Conservation (phyloP, 2,797 vertebrate species). For the Oreonectes daqikongensis region DNA sequence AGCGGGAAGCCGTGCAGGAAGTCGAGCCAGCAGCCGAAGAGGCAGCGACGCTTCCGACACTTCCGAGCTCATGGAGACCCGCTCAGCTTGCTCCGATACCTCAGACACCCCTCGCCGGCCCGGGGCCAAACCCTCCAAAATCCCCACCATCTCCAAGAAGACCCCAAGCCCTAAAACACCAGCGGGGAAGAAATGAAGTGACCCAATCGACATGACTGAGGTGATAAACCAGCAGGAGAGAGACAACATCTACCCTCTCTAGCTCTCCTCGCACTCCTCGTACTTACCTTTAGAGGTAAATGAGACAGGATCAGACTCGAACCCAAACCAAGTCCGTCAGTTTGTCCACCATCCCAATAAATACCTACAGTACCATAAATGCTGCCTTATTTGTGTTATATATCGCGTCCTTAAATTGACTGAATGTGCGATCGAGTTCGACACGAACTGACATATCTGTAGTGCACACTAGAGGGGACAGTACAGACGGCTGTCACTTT, state of each 20-base stretch:
- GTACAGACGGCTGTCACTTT: neutral
- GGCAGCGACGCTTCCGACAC: slow-evolving; percentile 94
- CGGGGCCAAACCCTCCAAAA: slow-evolving; percentile 89
- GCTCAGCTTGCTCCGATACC: slow-evolving; percentile 92
- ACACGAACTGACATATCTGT: slow-evolving; percentile 56
- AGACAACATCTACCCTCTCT: slow-evolving; percentile 48
- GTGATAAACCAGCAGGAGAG: slow-evolving; percentile 42
- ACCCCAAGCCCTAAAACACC: slow-evolving; percentile 86
- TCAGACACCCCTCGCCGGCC: slow-evolving; percentile 90
- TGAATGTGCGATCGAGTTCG: slow-evolving; percentile 53
- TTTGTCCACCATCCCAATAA: slow-evolving; percentile 51
- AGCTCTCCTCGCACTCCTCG: slow-evolving; percentile 42
- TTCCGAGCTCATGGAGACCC: slow-evolving; percentile 91
- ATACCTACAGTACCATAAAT: slow-evolving; percentile 59
- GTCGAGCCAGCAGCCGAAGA: slow-evolving; percentile 88
- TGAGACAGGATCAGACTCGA: slow-evolving; percentile 23
- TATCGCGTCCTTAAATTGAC: slow-evolving; percentile 60
- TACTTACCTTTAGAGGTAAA: slow-evolving; percentile 23
- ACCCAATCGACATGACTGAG: neutral
- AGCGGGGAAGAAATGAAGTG: slow-evolving; percentile 82
- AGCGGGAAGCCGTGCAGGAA: slow-evolving; percentile 89
- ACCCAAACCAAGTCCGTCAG: slow-evolving; percentile 61
- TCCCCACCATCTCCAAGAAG: slow-evolving; percentile 96
- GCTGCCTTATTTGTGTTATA: slow-evolving; percentile 78
- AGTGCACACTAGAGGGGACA: slow-evolving; percentile 35